These are phyloP conservation scores for Psammodynastes pulverulentus DNA, from an alignment of 2,113 vertebrate genomes.

Conservation along the genomic window DNA sequence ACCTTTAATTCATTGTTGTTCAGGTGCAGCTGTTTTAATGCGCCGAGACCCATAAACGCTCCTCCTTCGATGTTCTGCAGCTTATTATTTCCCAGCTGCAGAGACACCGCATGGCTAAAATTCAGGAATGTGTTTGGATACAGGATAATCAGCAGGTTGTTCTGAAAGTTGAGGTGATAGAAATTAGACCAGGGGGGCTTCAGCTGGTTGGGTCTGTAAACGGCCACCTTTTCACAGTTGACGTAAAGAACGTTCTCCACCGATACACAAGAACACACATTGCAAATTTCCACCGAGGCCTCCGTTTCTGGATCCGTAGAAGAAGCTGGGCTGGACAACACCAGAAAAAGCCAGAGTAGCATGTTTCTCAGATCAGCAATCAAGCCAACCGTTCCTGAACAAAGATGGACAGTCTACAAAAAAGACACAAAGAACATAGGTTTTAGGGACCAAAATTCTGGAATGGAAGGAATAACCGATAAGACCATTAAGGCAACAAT, in stretches of 20 bases:
- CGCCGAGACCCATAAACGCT: slow-evolving; percentile 90
- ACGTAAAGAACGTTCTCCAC: slow-evolving; percentile 97
- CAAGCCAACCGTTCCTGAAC: slow-evolving; percentile 74
- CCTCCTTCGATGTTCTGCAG: slow-evolving; percentile 97
- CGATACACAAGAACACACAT: slow-evolving; percentile 93
- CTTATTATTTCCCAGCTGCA: slow-evolving; percentile 98
- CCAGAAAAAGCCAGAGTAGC: slow-evolving; percentile 95
- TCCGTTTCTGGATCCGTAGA: slow-evolving; percentile 84
- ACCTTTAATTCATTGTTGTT: slow-evolving; percentile 98
- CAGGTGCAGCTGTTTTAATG: slow-evolving; percentile 96
- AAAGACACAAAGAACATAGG: slow-evolving; percentile 58
- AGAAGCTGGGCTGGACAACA: slow-evolving; percentile 81
- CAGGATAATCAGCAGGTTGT: slow-evolving; percentile 92
- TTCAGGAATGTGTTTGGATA: slow-evolving; percentile 96
- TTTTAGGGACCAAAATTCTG: slow-evolving; percentile 57
- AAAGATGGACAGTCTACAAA: slow-evolving; percentile 74
- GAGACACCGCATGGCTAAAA: slow-evolving; percentile 96
- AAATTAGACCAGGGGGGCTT: slow-evolving; percentile 90
- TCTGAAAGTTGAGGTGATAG: slow-evolving; percentile 98
- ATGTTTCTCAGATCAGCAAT: slow-evolving; percentile 95
- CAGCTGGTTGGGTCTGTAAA: slow-evolving; percentile 95
- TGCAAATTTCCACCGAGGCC: slow-evolving; percentile 92
- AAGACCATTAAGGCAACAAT: neutral
- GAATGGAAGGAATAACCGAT: neutral
- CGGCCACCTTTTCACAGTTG: slow-evolving; percentile 95